Percentiles rank a stretch among this genome's conserved stretches.
Conservation (phyloP, 2,888 invertebrate species). For the Stomorhina lunata region DNA sequence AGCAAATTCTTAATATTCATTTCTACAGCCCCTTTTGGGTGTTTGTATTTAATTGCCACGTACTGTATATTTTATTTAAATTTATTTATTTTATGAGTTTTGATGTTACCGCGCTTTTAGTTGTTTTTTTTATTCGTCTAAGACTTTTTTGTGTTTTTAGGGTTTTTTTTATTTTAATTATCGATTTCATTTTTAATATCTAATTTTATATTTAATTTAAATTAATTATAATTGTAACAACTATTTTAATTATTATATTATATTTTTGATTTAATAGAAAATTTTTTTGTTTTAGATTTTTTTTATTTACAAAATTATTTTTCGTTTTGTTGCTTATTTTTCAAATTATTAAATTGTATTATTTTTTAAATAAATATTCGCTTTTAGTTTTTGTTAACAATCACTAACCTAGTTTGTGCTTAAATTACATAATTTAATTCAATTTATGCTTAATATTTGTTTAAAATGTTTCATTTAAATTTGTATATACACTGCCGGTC, state of each 20-base stretch:
- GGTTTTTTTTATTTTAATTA: not conserved
- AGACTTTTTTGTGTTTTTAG: conserved; percentile 14
- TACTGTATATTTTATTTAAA: too few relatives aligned
- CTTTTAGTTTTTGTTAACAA: conserved; percentile 57
- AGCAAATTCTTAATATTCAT: too few relatives aligned
- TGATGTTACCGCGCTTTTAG: conserved; percentile 64
- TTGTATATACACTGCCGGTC: not conserved
- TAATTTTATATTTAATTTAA: not conserved
- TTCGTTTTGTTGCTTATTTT: not conserved
- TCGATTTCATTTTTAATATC: not conserved
- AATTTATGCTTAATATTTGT: conserved; percentile 44
- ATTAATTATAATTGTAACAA: conserved; percentile 29
- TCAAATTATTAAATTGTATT: not conserved
- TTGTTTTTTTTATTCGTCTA: conserved; percentile 4
- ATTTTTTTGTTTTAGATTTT: not conserved
- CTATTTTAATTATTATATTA: conserved; percentile 9
- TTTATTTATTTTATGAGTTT: conserved; percentile 52
- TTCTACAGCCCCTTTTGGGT: too few relatives aligned
- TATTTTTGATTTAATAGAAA: conserved; percentile 2
- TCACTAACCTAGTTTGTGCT: conserved; percentile 67
- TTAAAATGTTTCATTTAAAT: not conserved
- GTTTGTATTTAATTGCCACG: too few relatives aligned
- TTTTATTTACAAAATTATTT: conserved; percentile 52
- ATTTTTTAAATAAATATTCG: conserved; percentile 20
- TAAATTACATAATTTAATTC: conserved; percentile 13